phyloP scores from a whole-genome alignment of 2,888 invertebrate species.

The Folsomia manolachei region DNA sequence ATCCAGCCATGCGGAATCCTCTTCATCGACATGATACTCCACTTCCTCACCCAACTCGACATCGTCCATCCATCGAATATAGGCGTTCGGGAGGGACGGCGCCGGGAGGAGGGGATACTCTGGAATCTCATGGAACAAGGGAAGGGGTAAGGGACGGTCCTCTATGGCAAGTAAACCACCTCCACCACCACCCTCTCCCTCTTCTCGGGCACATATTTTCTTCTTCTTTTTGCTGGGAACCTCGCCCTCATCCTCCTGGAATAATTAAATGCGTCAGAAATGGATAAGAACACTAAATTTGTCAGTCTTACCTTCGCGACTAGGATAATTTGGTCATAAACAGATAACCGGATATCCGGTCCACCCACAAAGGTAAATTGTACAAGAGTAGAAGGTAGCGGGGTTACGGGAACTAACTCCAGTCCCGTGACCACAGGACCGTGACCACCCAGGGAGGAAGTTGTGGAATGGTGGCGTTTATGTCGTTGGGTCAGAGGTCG shows the following conservation, averaged over 20 bases:
- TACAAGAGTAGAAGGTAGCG: neutral
- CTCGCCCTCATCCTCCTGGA: neutral
- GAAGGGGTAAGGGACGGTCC: conserved; percentile 64
- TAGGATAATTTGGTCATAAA: conserved; percentile 3
- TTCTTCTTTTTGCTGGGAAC: neutral
- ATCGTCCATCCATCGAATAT: conserved; percentile 74
- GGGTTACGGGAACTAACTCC: neutral
- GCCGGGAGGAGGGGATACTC: conserved; percentile 79
- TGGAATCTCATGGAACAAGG: conserved; percentile 67
- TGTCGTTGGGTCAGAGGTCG: neutral
- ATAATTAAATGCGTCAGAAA: too few species aligned
- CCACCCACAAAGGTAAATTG: neutral
- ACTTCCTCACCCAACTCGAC: conserved; percentile 91
- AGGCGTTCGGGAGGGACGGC: conserved; percentile 79
- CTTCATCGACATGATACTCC: conserved; percentile 75
- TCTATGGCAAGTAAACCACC: conserved; percentile 20
- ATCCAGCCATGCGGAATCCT: conserved; percentile 91
- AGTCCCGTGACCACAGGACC: neutral
- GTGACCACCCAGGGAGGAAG: neutral
- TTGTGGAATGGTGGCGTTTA: too few species aligned
- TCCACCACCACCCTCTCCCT: conserved; percentile 2
- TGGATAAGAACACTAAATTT: too few species aligned
- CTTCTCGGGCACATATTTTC: conserved; percentile 4
- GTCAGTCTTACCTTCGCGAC: too few species aligned
- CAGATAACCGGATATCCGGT: neutral